These are phyloP conservation scores for Tachypleus tridentatus DNA, from an alignment of 1,140 invertebrate species.

Conservation along the genomic window DNA sequence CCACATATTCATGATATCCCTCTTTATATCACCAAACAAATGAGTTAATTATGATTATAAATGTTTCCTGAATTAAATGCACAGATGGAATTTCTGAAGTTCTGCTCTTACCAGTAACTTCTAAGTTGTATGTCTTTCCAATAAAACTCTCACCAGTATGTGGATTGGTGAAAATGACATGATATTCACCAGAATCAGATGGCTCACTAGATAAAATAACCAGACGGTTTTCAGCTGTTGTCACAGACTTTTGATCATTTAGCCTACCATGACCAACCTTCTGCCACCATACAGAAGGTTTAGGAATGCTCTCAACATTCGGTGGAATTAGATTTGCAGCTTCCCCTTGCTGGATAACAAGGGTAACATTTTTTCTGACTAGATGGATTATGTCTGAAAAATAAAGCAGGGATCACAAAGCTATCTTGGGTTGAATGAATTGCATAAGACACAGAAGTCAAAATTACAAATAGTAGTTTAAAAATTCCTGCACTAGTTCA, in stretches of 20 bases:
- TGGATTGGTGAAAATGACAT: slow-evolving; percentile 70
- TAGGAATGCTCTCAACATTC: slow-evolving; percentile 63
- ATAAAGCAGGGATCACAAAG: no score
- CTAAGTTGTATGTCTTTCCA: no score
- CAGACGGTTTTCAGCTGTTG: slow-evolving; percentile 56
- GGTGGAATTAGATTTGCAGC: slow-evolving; percentile 70
- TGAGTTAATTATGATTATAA: slow-evolving; percentile 8
- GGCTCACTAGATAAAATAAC: slow-evolving; percentile 62
- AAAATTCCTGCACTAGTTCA: neutral
- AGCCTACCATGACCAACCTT: slow-evolving; percentile 49
- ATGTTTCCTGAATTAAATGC: neutral
- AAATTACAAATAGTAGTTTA: slow-evolving; percentile 5
- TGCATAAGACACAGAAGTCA: slow-evolving; percentile 20
- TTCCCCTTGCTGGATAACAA: slow-evolving; percentile 59
- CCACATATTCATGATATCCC: neutral
- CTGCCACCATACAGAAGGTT: slow-evolving; percentile 70
- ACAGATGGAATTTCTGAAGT: neutral
- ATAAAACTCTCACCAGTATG: slow-evolving; percentile 46
- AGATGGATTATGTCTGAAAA: slow-evolving; percentile 70
- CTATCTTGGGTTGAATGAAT: no score
- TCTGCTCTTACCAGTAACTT: slow-evolving; percentile 3
- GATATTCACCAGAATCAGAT: slow-evolving; percentile 42
- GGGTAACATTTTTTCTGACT: slow-evolving; percentile 50
- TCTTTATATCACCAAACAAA: neutral
- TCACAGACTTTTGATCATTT: slow-evolving; percentile 68